Conservation (phyloP, 2,888 invertebrate species). For the Leptothorax acervorum region DNA sequence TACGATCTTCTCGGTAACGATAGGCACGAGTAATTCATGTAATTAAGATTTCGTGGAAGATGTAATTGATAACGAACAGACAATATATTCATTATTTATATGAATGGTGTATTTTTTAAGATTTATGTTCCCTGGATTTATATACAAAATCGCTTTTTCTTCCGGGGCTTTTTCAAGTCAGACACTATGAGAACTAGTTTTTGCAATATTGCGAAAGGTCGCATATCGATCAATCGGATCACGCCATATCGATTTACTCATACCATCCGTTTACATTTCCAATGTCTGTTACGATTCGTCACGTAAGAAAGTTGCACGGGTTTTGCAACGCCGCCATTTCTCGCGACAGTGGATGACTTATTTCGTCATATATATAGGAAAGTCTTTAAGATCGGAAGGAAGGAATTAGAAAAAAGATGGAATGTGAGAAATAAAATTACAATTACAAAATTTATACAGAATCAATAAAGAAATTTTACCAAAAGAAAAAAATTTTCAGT, state of each 20-base stretch:
- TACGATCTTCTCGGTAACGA: conserved; percentile 12
- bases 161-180: not conserved
- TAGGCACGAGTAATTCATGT: not conserved
- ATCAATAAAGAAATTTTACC: not conserved
- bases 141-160: not conserved
- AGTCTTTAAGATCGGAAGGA: conserved; percentile 24
- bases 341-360: conserved; percentile 37
- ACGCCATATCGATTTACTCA: conserved; percentile 29
- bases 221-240: conserved; percentile 28
- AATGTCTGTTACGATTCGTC: conserved; percentile 59
- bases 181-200: conserved; percentile 3
- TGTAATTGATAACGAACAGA: not conserved
- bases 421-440: not conserved
- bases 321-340: conserved; percentile 69
- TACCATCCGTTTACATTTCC: conserved; percentile 66
- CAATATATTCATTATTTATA: not conserved
- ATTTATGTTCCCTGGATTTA: not conserved
- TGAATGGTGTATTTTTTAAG: not conserved
- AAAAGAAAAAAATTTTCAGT: not conserved
- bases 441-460: not conserved
- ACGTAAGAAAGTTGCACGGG: conserved; percentile 65
- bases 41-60: conserved; percentile 15
- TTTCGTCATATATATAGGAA: conserved; percentile 17
- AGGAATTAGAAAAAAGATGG: conserved; percentile 5
- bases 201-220: conserved; percentile 30